A percentile compares a stretch with the other conserved stretches of the same genome.
These are phyloP conservation scores for Ophion ellenae DNA, from an alignment of 2,888 invertebrate genomes.

Conservation along the genomic window DNA sequence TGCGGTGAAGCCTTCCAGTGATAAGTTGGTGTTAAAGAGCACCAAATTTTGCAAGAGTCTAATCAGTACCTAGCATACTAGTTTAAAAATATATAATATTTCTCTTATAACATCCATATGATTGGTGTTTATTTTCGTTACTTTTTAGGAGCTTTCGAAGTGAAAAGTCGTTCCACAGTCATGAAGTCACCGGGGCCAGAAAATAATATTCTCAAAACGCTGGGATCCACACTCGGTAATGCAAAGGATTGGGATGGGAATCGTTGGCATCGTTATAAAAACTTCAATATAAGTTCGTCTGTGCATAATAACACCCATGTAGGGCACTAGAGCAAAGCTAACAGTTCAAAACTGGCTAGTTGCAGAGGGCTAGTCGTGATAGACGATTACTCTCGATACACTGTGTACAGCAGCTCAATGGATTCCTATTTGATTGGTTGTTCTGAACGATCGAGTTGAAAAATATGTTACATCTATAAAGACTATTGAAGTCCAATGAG, in stretches of 20 bases:
- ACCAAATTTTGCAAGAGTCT: neutral
- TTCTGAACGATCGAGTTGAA: no score
- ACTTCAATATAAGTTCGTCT: neutral
- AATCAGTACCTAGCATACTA: neutral
- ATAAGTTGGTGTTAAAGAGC: neutral
- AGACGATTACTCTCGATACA: no score
- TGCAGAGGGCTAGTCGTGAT: no score
- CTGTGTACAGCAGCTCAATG: no score
- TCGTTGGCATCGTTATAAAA: neutral
- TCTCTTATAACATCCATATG: no score
- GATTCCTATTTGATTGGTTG: no score
- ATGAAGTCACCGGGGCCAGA: neutral
- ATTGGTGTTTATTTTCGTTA: neutral
- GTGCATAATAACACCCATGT: no score
- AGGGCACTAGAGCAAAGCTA: no score
- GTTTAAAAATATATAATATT: neutral
- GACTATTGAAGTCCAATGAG: no score
- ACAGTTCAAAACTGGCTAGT: no score
- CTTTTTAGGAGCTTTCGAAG: neutral
- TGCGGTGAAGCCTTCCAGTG: neutral
- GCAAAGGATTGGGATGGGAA: neutral
- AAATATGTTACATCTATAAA: no score
- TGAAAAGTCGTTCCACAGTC: no score
- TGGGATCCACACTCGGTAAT: neutral
- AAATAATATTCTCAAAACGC: neutral